Evolutionary conservation across 2,888 invertebrate genomes (phyloP).

Genomic region (Drosophila pseudotalamancana): DNA sequence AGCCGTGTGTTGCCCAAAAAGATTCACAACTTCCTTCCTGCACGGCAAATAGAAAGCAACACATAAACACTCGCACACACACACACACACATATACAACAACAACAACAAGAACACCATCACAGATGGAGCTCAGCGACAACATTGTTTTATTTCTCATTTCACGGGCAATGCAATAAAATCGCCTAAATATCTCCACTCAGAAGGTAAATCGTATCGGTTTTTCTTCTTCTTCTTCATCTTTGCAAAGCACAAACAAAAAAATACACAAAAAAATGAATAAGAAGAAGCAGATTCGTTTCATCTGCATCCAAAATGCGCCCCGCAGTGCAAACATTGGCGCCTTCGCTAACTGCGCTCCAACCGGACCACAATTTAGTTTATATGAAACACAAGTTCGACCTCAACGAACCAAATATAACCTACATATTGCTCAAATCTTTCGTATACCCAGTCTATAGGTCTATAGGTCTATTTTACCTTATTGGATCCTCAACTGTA

Average conservation of each 20-base stretch:
- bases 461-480: too few species aligned
- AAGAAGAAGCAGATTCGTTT: constrained; percentile 39
- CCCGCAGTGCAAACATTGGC: constrained; percentile 82
- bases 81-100: constrained; percentile 4
- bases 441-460: not conserved
- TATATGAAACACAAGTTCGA: not conserved
- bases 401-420: constrained; percentile 4
- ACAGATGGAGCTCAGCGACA: constrained; percentile 57
- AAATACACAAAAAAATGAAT: not conserved
- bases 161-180: constrained; percentile 72
- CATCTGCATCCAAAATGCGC: constrained; percentile 66
- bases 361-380: constrained; percentile 4
- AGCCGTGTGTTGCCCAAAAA: constrained; percentile 52
- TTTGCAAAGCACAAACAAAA: constrained; percentile 24
- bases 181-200: constrained; percentile 58
- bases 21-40: constrained; percentile 75
- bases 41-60: constrained; percentile 54
- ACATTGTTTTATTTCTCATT: constrained; percentile 75
- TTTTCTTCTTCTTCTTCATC: not conserved
- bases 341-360: constrained; percentile 59
- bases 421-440: not conserved
- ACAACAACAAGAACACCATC: constrained; percentile 10
- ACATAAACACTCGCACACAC: constrained; percentile 12
- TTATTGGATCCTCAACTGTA: too few species aligned
- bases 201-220: constrained; percentile 64